Evolutionary conservation across 2,797 vertebrate genomes (phyloP), one percentile per base, ranked within the genome.

Genomic region (Anabas testudineus): DNA sequence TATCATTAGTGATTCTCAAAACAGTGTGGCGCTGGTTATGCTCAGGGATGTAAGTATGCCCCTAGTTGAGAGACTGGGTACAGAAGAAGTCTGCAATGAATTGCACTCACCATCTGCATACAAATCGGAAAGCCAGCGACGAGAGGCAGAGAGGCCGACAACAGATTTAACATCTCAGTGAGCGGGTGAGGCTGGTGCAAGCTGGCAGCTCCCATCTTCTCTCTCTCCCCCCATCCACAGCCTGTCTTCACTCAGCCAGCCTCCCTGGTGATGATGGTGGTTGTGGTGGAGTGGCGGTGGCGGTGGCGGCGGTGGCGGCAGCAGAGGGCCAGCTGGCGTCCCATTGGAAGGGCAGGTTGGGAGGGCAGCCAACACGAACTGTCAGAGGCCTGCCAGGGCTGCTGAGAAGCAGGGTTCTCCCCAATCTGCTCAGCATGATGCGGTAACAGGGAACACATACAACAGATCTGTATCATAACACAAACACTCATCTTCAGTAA

Each of bases 131-230:
- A 72, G 59, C n/a, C 24, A 15, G 71, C 24, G 42, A 67, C 18
- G 28, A 30, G 79, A 77, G 67, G 73, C 59, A 19, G 72, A 68
- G 66, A 77, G 60, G 79, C 61, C 51, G 68, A 82, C 80, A 51
- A 76, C 81, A 85, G 74, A 84, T 89, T 88, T 82, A 75, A 82
- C 83, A 81, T 86, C 76, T 85, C 72, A 67, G 81, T 62, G 84
- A 89, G 83, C 32, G 45, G 76, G 58, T 82, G 68, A 87, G 71
- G 76, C 79, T 62, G 74, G 71, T 45, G 66, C 24, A 42, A 75
- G 49, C 64, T 88, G 88, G 85, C 88, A 84, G 78, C 78, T 78
- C 64, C 64, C 58, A 66, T 77, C 76, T 87, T 71, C 82, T 74
- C 55, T 36, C 51, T 41, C 67, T 66, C 6, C 12, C 62, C 8